phyloP scores from a whole-genome alignment of 2,888 invertebrate genomes.

The Blera fallax region DNA sequence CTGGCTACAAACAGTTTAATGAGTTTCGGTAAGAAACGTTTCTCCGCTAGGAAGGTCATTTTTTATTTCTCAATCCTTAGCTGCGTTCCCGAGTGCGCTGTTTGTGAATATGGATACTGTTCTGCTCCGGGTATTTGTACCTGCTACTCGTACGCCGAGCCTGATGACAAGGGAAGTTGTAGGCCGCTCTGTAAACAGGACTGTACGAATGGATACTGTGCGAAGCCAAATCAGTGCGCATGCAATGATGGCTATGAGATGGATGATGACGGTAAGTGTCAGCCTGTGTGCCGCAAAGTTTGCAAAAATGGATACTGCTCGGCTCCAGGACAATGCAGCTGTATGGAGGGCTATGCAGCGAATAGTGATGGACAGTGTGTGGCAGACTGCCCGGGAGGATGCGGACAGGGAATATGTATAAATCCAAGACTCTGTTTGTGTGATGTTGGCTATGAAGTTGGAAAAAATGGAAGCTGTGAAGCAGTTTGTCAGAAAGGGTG shows the following conservation, averaged over 20 bases:
- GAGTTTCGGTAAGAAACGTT: constrained; percentile 66
- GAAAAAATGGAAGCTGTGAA: constrained; percentile 82
- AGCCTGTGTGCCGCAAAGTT: constrained; percentile 73
- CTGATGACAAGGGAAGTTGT: constrained; percentile 74
- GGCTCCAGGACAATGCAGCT: constrained; percentile 76
- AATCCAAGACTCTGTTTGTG: constrained; percentile 78
- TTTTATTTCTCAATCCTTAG: constrained; percentile 58
- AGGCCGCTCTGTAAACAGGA: constrained; percentile 76
- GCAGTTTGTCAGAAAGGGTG: constrained; percentile 77
- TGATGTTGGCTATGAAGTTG: constrained; percentile 75
- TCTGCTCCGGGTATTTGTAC: constrained; percentile 75
- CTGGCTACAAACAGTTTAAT: constrained; percentile 78
- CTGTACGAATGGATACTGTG: constrained; percentile 79
- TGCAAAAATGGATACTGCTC: constrained; percentile 78
- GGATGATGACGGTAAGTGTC: constrained; percentile 74
- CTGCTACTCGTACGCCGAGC: constrained; percentile 76
- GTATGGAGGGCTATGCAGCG: constrained; percentile 82
- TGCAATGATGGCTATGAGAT: constrained; percentile 83
- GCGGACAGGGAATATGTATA: constrained; percentile 75
- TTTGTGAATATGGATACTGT: constrained; percentile 78
- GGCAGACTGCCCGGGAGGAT: constrained; percentile 72
- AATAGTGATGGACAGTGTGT: constrained; percentile 70
- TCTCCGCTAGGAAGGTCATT: constrained; percentile 70
- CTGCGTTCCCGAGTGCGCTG: constrained; percentile 77
- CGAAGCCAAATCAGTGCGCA: constrained; percentile 83